Conservation (phyloP, 1,140 invertebrate genomes). For the Adelges cooleyi region DNA sequence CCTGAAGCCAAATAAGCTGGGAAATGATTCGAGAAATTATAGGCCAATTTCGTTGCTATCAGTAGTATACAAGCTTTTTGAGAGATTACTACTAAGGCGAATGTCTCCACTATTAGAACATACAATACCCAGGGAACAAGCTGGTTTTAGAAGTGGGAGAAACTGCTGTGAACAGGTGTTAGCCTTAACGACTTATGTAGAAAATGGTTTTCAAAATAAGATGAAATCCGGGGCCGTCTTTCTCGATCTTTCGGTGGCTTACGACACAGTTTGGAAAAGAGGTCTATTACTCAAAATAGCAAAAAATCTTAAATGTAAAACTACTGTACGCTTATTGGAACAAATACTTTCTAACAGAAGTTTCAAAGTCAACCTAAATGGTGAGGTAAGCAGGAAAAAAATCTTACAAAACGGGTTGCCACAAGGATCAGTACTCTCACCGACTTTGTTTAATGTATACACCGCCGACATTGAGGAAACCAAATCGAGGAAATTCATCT, state of each 20-base stretch:
- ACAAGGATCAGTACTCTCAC: conserved; percentile 15
- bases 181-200: conserved; percentile 17
- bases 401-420: conserved; percentile 19
- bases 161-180: conserved; percentile 28
- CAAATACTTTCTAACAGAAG: conserved; percentile 24
- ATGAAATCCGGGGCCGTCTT: conserved; percentile 5
- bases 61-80: conserved; percentile 1
- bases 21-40: not conserved
- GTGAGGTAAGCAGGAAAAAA: not conserved
- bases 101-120: not conserved
- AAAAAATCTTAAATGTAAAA: conserved; percentile 12
- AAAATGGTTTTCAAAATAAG: conserved; percentile 26
- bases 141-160: conserved; percentile 24
- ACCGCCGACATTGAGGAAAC: not conserved
- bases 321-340: conserved; percentile 8
- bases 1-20: not conserved
- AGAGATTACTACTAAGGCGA: not conserved
- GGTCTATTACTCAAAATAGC: conserved; percentile 23
- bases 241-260: conserved; percentile 2
- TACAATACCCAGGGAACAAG: conserved; percentile 14
- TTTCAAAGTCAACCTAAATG: conserved; percentile 6
- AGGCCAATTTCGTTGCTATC: not conserved
- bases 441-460: not conserved
- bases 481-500: not conserved
- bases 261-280: conserved; percentile 13